These are phyloP conservation scores for Microtus montanus DNA, from an alignment of 2,113 vertebrate species.

Conservation along the genomic window DNA sequence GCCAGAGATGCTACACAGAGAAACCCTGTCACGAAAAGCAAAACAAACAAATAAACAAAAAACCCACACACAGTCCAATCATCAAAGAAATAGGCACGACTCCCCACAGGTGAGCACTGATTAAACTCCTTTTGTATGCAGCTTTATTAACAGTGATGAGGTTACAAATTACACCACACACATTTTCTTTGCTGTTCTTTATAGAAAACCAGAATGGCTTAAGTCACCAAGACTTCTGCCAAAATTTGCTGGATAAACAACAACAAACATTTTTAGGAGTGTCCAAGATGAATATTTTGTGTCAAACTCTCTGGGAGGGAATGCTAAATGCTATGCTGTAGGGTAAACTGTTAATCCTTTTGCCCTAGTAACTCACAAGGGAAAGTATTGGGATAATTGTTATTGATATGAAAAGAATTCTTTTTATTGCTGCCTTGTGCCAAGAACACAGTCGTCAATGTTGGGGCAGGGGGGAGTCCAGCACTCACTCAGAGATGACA, in stretches of 20 bases:
- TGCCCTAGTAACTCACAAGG: conserved; percentile 16
- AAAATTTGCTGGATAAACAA: conserved; percentile 47
- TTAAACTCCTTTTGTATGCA: not conserved
- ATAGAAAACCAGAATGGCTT: conserved; percentile 51
- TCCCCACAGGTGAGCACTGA: not conserved
- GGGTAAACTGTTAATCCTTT: not conserved
- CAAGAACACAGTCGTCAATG: not conserved
- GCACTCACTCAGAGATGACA: not conserved
- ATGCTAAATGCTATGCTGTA: not conserved
- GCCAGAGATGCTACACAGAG: too few species aligned
- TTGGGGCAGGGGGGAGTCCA: not conserved
- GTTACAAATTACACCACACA: conserved; percentile 41
- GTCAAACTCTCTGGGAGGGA: conserved; percentile 21
- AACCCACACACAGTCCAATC: not conserved
- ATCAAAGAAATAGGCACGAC: conserved; percentile 36
- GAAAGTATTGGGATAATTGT: not conserved
- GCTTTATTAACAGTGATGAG: conserved; percentile 63
- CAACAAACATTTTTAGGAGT: not conserved
- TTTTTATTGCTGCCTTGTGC: not conserved
- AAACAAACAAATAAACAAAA: too few species aligned
- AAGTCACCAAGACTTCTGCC: conserved; percentile 3
- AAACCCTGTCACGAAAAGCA: too few species aligned
- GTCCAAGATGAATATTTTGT: conserved; percentile 38
- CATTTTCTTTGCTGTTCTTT: conserved; percentile 45
- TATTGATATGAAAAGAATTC: conserved; percentile 11